These are phyloP conservation scores for Pagetopsis macropterus DNA, from an alignment of 2,797 vertebrate species.

Conservation along the genomic window DNA sequence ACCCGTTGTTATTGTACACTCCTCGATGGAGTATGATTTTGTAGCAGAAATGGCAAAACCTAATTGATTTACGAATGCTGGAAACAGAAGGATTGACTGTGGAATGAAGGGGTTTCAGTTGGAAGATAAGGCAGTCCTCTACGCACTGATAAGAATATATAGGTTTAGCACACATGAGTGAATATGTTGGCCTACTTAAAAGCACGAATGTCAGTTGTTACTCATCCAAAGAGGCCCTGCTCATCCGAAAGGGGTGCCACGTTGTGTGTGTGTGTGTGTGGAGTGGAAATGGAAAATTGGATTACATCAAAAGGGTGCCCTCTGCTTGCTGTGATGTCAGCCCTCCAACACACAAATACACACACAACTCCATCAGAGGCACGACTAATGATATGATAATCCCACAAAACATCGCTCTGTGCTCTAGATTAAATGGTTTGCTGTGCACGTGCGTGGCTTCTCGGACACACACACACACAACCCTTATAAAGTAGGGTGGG, in stretches of 20 bases:
- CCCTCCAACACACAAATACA: slow-evolving; percentile 48
- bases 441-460: slow-evolving; percentile 22
- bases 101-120: slow-evolving; percentile 37
- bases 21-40: not conserved
- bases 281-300: slow-evolving; percentile 77
- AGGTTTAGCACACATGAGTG: slow-evolving; percentile 9
- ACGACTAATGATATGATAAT: slow-evolving; percentile 75
- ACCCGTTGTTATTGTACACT: not conserved
- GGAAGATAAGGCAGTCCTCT: slow-evolving; percentile 30
- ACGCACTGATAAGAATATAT: slow-evolving; percentile 29
- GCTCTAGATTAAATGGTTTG: slow-evolving; percentile 60
- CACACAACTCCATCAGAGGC: slow-evolving; percentile 35
- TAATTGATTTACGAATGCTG: not conserved
- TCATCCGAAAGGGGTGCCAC: slow-evolving; percentile 14
- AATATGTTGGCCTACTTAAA: slow-evolving; percentile 25
- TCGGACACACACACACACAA: slow-evolving; percentile 4
- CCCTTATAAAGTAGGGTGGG: slow-evolving; percentile 22
- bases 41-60: not conserved
- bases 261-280: not conserved
- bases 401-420: slow-evolving; percentile 55
- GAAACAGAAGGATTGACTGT: not conserved
- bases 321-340: slow-evolving; percentile 67
- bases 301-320: slow-evolving; percentile 75
- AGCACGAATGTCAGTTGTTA: slow-evolving; percentile 35
- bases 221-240: slow-evolving; percentile 24